Evolutionary conservation across 2,113 vertebrate species (phyloP).

Genomic region (Spheniscus mendiculus): DNA sequence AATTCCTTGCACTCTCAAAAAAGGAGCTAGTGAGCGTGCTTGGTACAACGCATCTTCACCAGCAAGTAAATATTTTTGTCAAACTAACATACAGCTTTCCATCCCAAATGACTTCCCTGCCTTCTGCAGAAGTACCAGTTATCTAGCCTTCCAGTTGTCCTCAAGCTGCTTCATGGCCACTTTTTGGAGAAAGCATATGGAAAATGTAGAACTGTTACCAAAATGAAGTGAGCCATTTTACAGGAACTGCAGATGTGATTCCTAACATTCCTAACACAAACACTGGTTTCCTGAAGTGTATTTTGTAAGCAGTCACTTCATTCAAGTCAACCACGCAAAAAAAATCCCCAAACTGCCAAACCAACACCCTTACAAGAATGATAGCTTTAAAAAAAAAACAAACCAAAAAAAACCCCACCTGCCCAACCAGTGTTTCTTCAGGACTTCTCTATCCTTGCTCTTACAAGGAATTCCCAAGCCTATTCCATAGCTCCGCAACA

Average conservation of each 20-base stretch:
- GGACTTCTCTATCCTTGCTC: background rate
- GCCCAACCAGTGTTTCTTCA: background rate
- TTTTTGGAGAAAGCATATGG: background rate
- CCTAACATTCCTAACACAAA: background rate
- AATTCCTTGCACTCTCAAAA: background rate
- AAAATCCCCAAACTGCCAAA: background rate
- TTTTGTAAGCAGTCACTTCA: background rate
- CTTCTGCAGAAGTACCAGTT: background rate
- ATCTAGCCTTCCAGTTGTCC: background rate
- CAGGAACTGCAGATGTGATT: background rate
- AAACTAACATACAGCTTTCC: background rate
- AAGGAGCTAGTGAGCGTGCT: background rate
- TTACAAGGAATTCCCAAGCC: background rate
- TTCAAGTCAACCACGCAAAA: background rate
- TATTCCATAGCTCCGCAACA: background rate
- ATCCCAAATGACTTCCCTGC: background rate
- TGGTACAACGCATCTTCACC: accelerated
- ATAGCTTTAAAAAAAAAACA: background rate
- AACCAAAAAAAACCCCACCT: background rate
- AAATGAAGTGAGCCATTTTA: background rate
- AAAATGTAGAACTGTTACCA: background rate
- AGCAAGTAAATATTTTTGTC: background rate
- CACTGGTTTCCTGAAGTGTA: background rate
- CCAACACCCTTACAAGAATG: background rate
- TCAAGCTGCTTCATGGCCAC: background rate